These are phyloP conservation scores for Beroe ovata DNA, from an alignment of 37 sponge, comb jelly and placozoan genomes.

Conservation along the genomic window DNA sequence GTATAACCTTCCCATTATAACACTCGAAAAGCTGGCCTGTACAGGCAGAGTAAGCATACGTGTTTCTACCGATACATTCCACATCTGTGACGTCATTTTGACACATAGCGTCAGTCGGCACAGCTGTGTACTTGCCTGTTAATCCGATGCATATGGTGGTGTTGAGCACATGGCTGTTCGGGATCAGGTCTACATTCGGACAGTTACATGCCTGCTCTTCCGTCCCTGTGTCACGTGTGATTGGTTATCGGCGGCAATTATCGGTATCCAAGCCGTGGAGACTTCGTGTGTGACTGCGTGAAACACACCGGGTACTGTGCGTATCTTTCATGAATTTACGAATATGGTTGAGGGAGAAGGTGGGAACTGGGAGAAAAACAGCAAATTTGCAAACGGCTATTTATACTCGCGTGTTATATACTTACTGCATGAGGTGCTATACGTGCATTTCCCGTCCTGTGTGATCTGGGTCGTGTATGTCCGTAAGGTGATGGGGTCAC, in stretches of 20 bases:
- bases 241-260: too few species aligned
- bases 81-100: background rate
- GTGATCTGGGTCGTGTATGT: background rate
- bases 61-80: background rate
- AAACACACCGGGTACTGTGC: too few species aligned
- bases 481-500: background rate
- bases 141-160: background rate
- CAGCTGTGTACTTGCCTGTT: background rate
- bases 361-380: too few species aligned
- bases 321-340: too few species aligned
- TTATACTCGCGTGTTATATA: too few species aligned
- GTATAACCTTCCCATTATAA: background rate
- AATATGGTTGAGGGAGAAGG: too few species aligned
- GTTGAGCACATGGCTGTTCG: background rate
- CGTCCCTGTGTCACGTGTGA: too few species aligned
- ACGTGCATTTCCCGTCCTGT: too few species aligned
- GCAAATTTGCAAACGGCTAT: too few species aligned
- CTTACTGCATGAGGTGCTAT: too few species aligned
- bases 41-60: background rate
- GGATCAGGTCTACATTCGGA: background rate
- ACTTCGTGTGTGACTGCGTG: too few species aligned
- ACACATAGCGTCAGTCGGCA: background rate
- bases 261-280: too few species aligned
- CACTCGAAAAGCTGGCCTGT: background rate
- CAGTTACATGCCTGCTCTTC: background rate